phyloP scores from a whole-genome alignment of 2,888 invertebrate genomes.

The Philhelius pedissequus region DNA sequence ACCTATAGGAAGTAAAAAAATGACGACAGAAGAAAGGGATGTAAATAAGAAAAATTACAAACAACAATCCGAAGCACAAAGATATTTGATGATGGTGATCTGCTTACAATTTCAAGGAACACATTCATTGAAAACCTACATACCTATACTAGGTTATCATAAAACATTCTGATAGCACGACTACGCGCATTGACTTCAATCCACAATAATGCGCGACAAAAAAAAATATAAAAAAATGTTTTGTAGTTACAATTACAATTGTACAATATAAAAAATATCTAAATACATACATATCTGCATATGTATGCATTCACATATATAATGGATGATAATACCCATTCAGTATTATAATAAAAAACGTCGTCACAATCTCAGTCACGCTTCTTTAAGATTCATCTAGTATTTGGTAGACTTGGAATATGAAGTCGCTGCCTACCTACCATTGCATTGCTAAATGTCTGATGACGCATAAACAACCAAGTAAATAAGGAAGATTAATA shows the following conservation, averaged over 20 bases:
- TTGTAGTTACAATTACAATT: too few species aligned
- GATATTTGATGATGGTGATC: conserved; percentile 23
- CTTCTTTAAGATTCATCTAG: conserved; percentile 36
- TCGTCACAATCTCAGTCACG: conserved; percentile 44
- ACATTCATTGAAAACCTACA: conserved; percentile 13
- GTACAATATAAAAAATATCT: too few species aligned
- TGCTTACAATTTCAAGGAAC: conserved; percentile 33
- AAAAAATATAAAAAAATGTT: too few species aligned
- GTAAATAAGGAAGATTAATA: conserved; percentile 27
- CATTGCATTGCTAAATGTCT: conserved; percentile 11
- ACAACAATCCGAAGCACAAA: background rate
- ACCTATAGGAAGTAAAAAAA: too few species aligned
- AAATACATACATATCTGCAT: background rate
- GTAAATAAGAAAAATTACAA: background rate
- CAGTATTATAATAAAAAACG: background rate
- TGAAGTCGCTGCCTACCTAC: too few species aligned
- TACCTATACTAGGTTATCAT: conserved; percentile 48
- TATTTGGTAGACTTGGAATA: background rate
- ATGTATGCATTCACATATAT: too few species aligned
- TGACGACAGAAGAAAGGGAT: conserved; percentile 3
- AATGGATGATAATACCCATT: too few species aligned
- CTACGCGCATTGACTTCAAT: conserved; percentile 41
- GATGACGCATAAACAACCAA: conserved; percentile 55
- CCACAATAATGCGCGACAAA: conserved; percentile 28
- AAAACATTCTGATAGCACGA: conserved; percentile 17